These are phyloP conservation scores for Smithornis capensis DNA, from an alignment of 2,113 vertebrate species.

Conservation along the genomic window DNA sequence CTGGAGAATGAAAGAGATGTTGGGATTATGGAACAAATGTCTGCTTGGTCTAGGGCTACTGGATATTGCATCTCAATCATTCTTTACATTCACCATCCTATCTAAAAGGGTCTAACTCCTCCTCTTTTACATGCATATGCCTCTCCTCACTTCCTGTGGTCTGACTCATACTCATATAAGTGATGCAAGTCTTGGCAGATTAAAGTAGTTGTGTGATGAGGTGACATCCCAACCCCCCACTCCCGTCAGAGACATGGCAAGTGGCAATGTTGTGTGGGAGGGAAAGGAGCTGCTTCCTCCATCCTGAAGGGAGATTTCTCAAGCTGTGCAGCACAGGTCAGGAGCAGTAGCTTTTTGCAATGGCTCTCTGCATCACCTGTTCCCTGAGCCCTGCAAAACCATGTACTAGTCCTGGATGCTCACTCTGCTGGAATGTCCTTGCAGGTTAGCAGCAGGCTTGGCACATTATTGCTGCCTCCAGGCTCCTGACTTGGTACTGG, in stretches of 20 bases:
- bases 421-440: background rate
- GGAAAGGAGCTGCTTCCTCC: background rate
- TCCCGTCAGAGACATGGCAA: background rate
- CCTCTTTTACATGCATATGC: background rate
- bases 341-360: rapidly evolving
- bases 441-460: background rate
- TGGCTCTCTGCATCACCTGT: rapidly evolving
- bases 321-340: background rate
- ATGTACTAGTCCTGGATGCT: rapidly evolving
- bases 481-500: background rate
- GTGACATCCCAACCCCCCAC: background rate
- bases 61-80: background rate
- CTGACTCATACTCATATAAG: background rate
- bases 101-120: background rate
- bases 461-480: background rate
- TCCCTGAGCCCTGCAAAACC: background rate
- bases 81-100: background rate
- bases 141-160: background rate
- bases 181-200: background rate
- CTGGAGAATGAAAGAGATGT: background rate
- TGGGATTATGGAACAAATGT: background rate
- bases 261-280: background rate
- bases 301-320: background rate
- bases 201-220: background rate
- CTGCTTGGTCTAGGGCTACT: background rate